Base-by-base conservation (phyloP, 2,888 invertebrate species). In the Drosophila setosimentum region DNA sequence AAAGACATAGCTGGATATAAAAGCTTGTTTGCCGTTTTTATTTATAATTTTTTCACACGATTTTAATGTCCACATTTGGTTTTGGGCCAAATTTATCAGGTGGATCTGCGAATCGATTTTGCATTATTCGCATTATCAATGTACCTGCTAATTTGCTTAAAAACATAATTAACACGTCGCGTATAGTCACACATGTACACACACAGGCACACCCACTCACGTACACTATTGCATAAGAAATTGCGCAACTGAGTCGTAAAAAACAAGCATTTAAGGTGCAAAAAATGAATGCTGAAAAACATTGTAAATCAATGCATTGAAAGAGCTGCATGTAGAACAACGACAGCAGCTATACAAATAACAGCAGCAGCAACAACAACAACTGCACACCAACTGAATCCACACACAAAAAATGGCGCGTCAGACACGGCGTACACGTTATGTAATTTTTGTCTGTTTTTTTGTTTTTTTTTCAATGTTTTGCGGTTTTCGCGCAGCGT, bases 141-240 rank as follows among this genome's bases (percentile, higher is more conserved):
- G 67, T 75, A 78, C 68, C 73, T 76, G 86, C 90, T 89, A 89
- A 87, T 87, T 87, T 90, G 90, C 83, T 87, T 90, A 76, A 87
- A 88, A 88, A 86, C 88, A 81, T 88, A 87, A 89, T 90, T 88
- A 89, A 87, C 88, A 89, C 49, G 68, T 51, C 63, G 33, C 64
- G 42, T 35, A 48, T 42, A 49, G 24, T 27, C 57, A 24, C 67
- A 33, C 49, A 24, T 49, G 10, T 16, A 61, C 50, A 57, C 54
- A 61, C 49, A 40, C 48, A 45, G 7, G 24, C 42, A 48, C 40
- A 58, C 21, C 24, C 49, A 45, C 51, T 32, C 50, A 37, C 16
- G 29, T 53, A 24, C 21, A 51, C 5, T 5, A 13, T n/a, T 18
- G 50, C 45, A 62, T 37, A 24, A 27, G 40, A 54, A 64, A 62